Base-by-base conservation (phyloP, 2,113 vertebrate species). In the Nibea albiflora region DNA sequence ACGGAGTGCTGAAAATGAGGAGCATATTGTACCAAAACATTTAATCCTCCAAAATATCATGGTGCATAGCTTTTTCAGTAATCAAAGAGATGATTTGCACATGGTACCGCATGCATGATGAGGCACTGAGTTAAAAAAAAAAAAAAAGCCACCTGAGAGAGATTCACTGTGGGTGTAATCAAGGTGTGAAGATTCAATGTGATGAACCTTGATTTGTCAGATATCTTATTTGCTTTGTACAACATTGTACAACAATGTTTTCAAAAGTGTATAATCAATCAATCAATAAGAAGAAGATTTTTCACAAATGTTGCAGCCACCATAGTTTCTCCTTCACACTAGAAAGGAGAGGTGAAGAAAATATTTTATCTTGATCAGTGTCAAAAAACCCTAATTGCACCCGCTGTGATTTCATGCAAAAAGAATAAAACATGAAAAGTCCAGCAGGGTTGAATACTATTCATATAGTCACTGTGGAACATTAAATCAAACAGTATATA, bases 1-100 rank as follows among this genome's bases (percentile, higher is more conserved):
- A 84, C 47, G 81, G 69, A 83, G 61, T 24, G 65, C 61, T 76
- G 39, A 31, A 85, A 81, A 78, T 86, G 44, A 84, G 49, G 68
- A 88, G 82, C 47, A 56, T 58, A 83, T 81, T 80, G 82, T 26
- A 54, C 26, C 47, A 47, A 73, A 49, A 17, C 69, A 11, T 75
- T 64, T 31, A 26, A 76, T 39, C 52, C 39, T 80, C 76, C n/a
- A 76, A 66, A 80, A 44, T 49, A 39, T 10, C 0, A 56, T 28
- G 7, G 24, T 4, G 6, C 17, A 22, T 9, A 24, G 56, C 9
- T 5, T 58, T 58, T n/a, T 4, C 0, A 47, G n/a, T 67, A 22
- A 81, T 60, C 17, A 20, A 4, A 50, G 47, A 57, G 2, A 68
- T 16, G 35, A 69, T 70, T 84, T 20, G 50, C 20, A 3, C 35